These are phyloP conservation scores for Chionodraco myersi DNA, from an alignment of 2,113 vertebrate genomes.

Conservation along the genomic window DNA sequence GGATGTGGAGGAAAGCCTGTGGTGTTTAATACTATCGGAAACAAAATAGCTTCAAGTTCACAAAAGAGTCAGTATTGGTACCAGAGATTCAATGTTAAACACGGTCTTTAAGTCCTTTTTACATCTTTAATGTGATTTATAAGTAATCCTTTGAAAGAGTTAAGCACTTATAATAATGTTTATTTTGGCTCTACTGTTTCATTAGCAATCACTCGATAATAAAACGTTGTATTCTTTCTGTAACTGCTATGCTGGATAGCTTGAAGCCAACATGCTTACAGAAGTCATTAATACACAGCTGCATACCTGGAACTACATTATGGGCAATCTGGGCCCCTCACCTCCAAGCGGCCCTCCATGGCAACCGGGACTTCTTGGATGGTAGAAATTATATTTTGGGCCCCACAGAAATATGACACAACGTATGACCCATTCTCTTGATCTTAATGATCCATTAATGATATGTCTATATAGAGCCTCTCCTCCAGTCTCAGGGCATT, in stretches of 20 bases:
- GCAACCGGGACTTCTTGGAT: too few relatives aligned
- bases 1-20: conserved; percentile 44
- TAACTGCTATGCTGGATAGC: background rate
- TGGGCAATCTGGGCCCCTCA: too few relatives aligned
- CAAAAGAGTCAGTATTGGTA: conserved; percentile 31
- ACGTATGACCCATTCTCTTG: too few relatives aligned
- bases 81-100: conserved; percentile 35
- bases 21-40: conserved; percentile 62
- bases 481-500: too few relatives aligned
- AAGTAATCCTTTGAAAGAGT: conserved; percentile 1
- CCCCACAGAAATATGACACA: too few relatives aligned
- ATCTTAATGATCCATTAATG: too few relatives aligned
- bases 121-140: conserved; percentile 16
- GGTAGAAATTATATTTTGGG: too few relatives aligned
- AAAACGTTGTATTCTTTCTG: background rate
- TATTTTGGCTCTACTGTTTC: background rate
- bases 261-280: background rate
- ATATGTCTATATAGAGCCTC: too few relatives aligned
- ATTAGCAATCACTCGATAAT: background rate
- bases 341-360: too few relatives aligned
- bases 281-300: background rate
- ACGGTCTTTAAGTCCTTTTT: conserved; percentile 24
- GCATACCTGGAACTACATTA: too few relatives aligned
- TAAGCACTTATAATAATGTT: background rate
- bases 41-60: conserved; percentile 57